Percentiles rank a stretch among this genome's conserved stretches.
phyloP scores from a whole-genome alignment of 53 echinoderm and acorn worm species.

The Echinarachnius parma region DNA sequence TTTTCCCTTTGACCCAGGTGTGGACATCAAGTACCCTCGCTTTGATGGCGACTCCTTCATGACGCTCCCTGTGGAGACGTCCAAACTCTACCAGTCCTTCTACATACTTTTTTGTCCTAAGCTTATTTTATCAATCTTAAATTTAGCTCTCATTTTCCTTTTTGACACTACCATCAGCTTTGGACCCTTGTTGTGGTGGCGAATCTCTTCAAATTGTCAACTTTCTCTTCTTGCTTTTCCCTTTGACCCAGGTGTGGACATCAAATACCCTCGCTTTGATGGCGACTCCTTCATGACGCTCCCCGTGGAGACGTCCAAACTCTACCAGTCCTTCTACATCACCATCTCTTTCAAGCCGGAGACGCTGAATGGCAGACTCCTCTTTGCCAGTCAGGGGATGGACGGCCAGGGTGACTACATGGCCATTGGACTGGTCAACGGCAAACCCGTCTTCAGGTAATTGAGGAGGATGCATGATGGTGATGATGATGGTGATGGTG shows the following conservation, averaged over 20 bases:
- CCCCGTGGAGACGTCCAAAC: slow-evolving; percentile 15
- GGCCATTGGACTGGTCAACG: slow-evolving; percentile 66
- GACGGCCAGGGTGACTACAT: slow-evolving; percentile 67
- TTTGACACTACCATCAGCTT: too few relatives aligned
- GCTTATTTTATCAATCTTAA: too few relatives aligned
- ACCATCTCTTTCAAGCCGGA: slow-evolving; percentile 83
- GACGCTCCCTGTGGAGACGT: slow-evolving; percentile 8
- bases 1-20: slow-evolving; percentile 3
- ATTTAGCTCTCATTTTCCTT: too few relatives aligned
- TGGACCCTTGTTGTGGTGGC: too few relatives aligned
- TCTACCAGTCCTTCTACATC: slow-evolving; percentile 82
- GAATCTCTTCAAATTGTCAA: too few relatives aligned
- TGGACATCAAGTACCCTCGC: slow-evolving; percentile 34
- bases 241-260: slow-evolving; percentile 21
- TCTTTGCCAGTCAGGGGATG: slow-evolving; percentile 72
- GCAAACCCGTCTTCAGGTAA: slow-evolving; percentile 79
- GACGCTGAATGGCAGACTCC: slow-evolving; percentile 62
- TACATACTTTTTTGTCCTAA: slow-evolving; percentile 74
- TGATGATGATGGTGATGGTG: too few relatives aligned
- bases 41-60: slow-evolving; percentile 40
- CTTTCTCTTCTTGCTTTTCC: background rate
- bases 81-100: slow-evolving; percentile 70
- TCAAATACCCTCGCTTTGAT: slow-evolving; percentile 41
- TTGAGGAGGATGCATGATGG: too few relatives aligned
- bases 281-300: slow-evolving; percentile 25